These are phyloP conservation scores for Pelodytes ibericus DNA, from an alignment of 2,797 vertebrate genomes.

Conservation along the genomic window DNA sequence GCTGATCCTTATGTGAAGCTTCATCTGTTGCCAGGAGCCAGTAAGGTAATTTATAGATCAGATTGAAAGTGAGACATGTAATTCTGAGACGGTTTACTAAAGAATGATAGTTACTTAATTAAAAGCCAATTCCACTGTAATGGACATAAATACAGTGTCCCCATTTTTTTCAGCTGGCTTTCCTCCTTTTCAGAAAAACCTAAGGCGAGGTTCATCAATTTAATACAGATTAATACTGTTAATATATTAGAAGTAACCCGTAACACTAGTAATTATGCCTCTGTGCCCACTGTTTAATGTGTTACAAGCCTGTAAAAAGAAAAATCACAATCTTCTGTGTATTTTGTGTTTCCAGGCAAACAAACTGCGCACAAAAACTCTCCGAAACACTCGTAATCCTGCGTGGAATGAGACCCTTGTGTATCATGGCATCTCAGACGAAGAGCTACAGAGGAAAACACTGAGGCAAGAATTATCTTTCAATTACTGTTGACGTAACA, in stretches of 20 bases:
- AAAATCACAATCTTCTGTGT: neutral
- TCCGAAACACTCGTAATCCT: conserved; percentile 93
- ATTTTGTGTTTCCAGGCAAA: conserved; percentile 76
- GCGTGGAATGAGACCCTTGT: conserved; percentile 92
- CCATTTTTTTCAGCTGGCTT: too few relatives aligned
- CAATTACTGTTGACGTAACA: neutral
- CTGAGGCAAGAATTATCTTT: conserved; percentile 75
- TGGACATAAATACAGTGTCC: too few relatives aligned
- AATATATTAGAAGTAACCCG: too few relatives aligned
- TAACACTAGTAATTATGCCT: neutral
- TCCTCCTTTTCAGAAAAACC: too few relatives aligned
- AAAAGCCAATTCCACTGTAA: too few relatives aligned
- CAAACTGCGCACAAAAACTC: conserved; percentile 93
- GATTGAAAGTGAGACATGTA: too few relatives aligned
- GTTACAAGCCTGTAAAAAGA: neutral
- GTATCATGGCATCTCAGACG: conserved; percentile 92
- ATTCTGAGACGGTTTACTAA: too few relatives aligned
- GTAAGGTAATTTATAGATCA: conserved; percentile 80
- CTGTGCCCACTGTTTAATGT: neutral
- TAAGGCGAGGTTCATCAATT: too few relatives aligned
- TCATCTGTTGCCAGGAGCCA: conserved; percentile 92
- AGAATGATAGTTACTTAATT: too few relatives aligned
- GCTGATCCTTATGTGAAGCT: conserved; percentile 96
- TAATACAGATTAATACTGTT: too few relatives aligned
- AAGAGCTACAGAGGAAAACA: conserved; percentile 96